These are phyloP conservation scores for Glareola pratincola DNA, from an alignment of 2,113 vertebrate genomes.

Conservation along the genomic window DNA sequence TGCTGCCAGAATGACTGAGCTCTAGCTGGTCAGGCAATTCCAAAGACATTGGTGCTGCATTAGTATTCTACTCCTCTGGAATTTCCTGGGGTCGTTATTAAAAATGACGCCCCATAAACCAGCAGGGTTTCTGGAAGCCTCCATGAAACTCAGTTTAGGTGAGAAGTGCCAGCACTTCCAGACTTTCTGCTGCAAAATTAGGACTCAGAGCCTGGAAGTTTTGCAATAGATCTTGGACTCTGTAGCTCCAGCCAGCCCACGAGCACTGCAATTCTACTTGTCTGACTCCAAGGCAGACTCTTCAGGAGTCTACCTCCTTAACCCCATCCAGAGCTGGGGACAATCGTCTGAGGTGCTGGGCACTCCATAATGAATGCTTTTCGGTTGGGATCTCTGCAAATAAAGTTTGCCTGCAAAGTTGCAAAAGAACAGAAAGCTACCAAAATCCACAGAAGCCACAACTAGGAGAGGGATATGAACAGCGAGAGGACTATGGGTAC, in stretches of 20 bases:
- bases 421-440: background rate
- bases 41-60: background rate
- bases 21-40: background rate
- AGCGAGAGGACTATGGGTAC: background rate
- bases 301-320: background rate
- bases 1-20: background rate
- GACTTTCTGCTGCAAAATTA: background rate
- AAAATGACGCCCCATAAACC: background rate
- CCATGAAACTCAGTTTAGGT: background rate
- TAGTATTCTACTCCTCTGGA: background rate
- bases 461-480: background rate
- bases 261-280: background rate
- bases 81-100: constrained; percentile 42
- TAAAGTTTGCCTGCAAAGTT: background rate
- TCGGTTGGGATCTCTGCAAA: background rate
- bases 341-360: fast-evolving
- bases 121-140: constrained; percentile 12
- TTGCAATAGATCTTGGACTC: background rate
- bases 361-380: background rate
- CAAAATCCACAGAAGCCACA: background rate
- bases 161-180: background rate
- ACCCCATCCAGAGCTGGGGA: background rate
- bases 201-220: background rate
- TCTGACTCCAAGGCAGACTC: background rate
- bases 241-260: background rate